A percentile compares a stretch with the other conserved stretches of the same genome.
These are phyloP conservation scores for Sipha maydis DNA, from an alignment of 2,888 invertebrate species.

Conservation along the genomic window DNA sequence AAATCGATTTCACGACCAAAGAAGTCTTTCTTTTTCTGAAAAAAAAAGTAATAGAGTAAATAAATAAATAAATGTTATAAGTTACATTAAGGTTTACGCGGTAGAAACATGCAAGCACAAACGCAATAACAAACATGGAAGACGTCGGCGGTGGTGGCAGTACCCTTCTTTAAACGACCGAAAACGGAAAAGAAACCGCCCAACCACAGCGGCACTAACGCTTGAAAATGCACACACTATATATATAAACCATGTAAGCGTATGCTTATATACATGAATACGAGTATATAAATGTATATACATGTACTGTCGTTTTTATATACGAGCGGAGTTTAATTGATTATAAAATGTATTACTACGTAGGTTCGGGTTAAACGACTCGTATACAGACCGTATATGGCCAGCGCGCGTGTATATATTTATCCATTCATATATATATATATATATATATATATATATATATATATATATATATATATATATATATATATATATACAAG, in stretches of 20 bases:
- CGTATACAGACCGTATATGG: conserved; percentile 29
- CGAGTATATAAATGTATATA: background rate
- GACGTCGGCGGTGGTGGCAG: conserved; percentile 2
- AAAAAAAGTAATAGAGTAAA: conserved; percentile 12
- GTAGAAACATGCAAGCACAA: conserved; percentile 24
- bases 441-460: background rate
- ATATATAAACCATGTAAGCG: no score
- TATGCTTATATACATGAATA: background rate
- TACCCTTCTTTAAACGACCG: conserved; percentile 40
- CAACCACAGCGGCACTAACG: conserved; percentile 53
- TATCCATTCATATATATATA: no score
- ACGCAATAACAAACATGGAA: conserved; percentile 50
- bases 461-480: no score
- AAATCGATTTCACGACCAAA: conserved; percentile 51
- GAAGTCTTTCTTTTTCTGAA: conserved; percentile 58
- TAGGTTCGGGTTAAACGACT: conserved; percentile 62
- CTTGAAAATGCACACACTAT: background rate
- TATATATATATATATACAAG: background rate
- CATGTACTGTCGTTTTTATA: background rate
- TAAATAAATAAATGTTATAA: conserved; percentile 55
- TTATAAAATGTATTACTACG: conserved; percentile 61
- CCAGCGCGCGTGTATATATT: background rate
- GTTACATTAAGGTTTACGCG: conserved; percentile 40
- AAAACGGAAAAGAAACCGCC: conserved; percentile 56
- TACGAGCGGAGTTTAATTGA: conserved; percentile 59